Evolutionary conservation across 2,888 invertebrate genomes (phyloP).

Genomic region (Nectonema munidae): DNA sequence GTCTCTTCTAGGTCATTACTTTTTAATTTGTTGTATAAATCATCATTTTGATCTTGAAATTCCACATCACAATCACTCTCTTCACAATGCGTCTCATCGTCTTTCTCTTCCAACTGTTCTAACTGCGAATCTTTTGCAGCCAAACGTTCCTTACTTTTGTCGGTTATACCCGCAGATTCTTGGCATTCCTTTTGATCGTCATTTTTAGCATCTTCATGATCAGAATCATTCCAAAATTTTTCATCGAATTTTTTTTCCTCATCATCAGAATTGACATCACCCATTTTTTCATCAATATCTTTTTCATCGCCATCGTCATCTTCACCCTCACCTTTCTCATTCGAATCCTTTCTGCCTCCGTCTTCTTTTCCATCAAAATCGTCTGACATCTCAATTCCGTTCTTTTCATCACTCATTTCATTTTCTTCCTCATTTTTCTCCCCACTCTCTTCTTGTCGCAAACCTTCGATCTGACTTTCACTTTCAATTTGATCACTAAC

Average conservation of each 20-base stretch:
- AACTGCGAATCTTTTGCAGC: no score
- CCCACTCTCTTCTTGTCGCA: slow-evolving; percentile 36
- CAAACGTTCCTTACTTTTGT: background rate
- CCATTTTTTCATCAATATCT: slow-evolving; percentile 23
- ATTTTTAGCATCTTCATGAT: slow-evolving; percentile 31
- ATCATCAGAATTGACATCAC: slow-evolving; percentile 22
- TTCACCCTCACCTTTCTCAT: slow-evolving; percentile 27
- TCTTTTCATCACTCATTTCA: slow-evolving; percentile 37
- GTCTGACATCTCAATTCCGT: slow-evolving; percentile 74
- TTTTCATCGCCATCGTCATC: slow-evolving; percentile 25
- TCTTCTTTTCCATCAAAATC: slow-evolving; percentile 78
- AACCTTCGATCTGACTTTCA: slow-evolving; percentile 34
- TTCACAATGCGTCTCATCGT: no score
- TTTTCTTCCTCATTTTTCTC: slow-evolving; percentile 35
- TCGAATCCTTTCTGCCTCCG: no score
- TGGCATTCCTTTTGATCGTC: slow-evolving; percentile 29
- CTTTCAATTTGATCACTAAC: slow-evolving; percentile 64
- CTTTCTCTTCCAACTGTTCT: no score
- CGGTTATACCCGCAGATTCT: slow-evolving; percentile 17
- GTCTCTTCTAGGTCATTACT: no score
- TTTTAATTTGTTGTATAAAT: no score
- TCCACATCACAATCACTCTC: no score
- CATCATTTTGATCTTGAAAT: no score
- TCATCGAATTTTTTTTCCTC: slow-evolving; percentile 22
- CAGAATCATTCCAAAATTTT: slow-evolving; percentile 25